Evolutionary conservation across 2,888 invertebrate species (phyloP).

Genomic region (Yponomeuta sedellus): DNA sequence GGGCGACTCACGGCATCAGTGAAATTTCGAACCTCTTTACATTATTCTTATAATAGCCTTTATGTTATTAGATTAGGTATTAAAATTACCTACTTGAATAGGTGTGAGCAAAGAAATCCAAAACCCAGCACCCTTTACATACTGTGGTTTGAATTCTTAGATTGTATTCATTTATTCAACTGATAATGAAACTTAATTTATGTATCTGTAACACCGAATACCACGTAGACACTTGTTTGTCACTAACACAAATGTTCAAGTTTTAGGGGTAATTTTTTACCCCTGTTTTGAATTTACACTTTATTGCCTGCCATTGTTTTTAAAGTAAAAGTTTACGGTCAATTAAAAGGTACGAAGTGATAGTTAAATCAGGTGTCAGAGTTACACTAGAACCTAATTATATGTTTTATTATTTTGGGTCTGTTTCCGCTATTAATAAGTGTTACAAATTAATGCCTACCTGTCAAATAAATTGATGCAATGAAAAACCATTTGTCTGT

Average conservation of each 20-base stretch:
- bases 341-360: not conserved
- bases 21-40: no score
- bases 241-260: slow-evolving; percentile 11
- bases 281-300: not conserved
- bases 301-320: slow-evolving; percentile 8
- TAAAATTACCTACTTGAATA: no score
- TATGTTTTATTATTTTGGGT: not conserved
- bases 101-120: no score
- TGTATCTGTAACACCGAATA: slow-evolving; percentile 13
- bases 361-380: slow-evolving; percentile 14
- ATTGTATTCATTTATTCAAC: not conserved
- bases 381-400: slow-evolving; percentile 3
- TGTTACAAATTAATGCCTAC: not conserved
- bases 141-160: not conserved
- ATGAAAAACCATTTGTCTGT: not conserved
- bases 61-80: no score
- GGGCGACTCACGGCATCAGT: no score
- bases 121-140: not conserved
- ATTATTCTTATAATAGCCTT: no score
- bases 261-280: not conserved
- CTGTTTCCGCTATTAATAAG: not conserved
- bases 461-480: not conserved
- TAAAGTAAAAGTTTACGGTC: slow-evolving; percentile 8
- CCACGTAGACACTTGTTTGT: slow-evolving; percentile 1
- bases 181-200: slow-evolving; percentile 12